phyloP scores from a whole-genome alignment of 2,888 invertebrate species.

The Plagodis dolabraria region DNA sequence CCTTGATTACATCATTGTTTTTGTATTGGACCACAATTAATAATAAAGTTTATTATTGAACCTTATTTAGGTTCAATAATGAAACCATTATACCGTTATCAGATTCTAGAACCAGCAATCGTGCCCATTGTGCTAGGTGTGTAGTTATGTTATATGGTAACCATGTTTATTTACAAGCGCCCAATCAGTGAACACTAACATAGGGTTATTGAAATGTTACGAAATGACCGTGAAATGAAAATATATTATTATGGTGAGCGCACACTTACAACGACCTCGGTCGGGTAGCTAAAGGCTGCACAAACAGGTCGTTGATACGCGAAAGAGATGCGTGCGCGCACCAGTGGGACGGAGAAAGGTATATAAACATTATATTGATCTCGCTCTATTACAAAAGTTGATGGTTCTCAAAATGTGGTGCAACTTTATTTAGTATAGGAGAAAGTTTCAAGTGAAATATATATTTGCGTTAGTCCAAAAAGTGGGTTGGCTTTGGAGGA shows the following conservation, averaged over 20 bases:
- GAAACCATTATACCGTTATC: constrained; percentile 39
- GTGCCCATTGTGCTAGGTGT: constrained; percentile 42
- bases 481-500: too few species aligned
- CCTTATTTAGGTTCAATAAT: constrained; percentile 26
- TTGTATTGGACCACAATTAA: not conserved
- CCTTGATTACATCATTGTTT: not conserved
- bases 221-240: constrained; percentile 79
- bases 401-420: constrained; percentile 52
- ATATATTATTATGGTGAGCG: constrained; percentile 59
- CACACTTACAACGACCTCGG: constrained; percentile 65
- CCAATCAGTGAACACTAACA: constrained; percentile 51
- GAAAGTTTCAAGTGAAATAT: too few species aligned
- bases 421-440: not conserved
- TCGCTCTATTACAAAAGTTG: constrained; percentile 52
- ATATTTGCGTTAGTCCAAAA: too few species aligned
- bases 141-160: constrained; percentile 36
- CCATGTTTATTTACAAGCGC: constrained; percentile 59
- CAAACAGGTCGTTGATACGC: constrained; percentile 79
- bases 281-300: constrained; percentile 62
- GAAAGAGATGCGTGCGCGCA: constrained; percentile 59
- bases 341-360: constrained; percentile 63
- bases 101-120: constrained; percentile 40
- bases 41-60: not conserved
- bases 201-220: constrained; percentile 71
- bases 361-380: constrained; percentile 70